Evolutionary conservation across 1,140 invertebrate species (phyloP), one percentile per base, ranked within the genome.

Genomic region (Brachionus koreanus): DNA sequence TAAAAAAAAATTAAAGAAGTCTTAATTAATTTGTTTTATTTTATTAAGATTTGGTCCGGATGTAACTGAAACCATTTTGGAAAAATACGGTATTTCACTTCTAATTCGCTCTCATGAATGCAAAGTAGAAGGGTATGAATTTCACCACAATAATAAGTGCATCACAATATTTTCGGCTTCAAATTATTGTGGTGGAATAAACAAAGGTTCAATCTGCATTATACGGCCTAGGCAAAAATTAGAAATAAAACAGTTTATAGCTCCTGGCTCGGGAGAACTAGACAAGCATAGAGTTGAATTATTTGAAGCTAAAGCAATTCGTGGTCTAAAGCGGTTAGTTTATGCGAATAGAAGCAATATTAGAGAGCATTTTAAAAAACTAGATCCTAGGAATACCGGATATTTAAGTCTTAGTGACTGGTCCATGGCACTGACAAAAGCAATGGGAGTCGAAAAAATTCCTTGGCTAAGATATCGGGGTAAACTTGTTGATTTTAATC

Each of bases 101-200:
- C 87, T 97, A 1, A 92, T 97, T 16, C 90, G 95, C 43, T 95
- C 94, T 12, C 95, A 97, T 86, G 94, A 97, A 87, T 97, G 95
- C 87, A 96, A 96, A 89, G 91, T 92, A 1, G 93, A 94, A 49
- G 95, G 95, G 1, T 95, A 94, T 86, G 94, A 96, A 88, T 91
- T 93, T 81, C 91, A 91, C 29, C 95, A 97, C 85, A 91, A 93
- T 85, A 91, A 93, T 82, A 92, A 92, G 89, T 93, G 94, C 63
- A 91, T 97, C 83, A 97, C 95, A 43, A 93, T 96, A 84, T 97
- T 97, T 88, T 96, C 94, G 6, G 95, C 94, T 0, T 96, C 95
- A 1, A 96, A 96, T 87, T 97, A 96, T 86, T 97, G 96, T 87
- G 94, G 95, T 86, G 94, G 94, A 1, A 95, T 93, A 23, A 97